Base-by-base conservation (phyloP, 2,888 invertebrate species). In the Ectobius pallidus region DNA sequence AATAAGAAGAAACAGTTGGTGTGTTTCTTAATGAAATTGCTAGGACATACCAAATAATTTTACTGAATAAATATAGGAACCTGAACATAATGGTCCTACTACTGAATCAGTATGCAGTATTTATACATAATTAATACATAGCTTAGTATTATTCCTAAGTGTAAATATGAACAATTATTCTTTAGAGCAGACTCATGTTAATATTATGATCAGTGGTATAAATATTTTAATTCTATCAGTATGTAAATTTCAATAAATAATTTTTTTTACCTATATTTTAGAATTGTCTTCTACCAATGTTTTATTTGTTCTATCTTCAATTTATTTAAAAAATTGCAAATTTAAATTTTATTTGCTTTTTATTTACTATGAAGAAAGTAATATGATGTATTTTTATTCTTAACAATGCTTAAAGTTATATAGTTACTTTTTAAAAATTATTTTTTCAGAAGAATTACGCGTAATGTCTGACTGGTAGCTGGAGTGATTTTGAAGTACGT, bases 21-120 rank as follows among this genome's bases (percentile, higher is more conserved):
- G n/a, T 65, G 65, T 65, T 65, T 46, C 65, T 46, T 65, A 65
- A 22, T 63, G 14, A 34, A 63, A 22, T 46, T 65, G 30, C 46
- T 65, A 65, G 44, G 65, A 16, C 18, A 18, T 65, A 65, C 30
- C 65, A 30, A 65, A 46, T 46, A 4, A 65, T 65, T 46, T 42
- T 44, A 44, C 44, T 44, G 25, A 44, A 18, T 22, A 30, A 14
- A 65, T 34, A 20, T 14, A 22, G 44, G 30, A 42, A 14, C 46
- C 44, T 65, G 65, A 30, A 46, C 65, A n/a, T n/a, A n/a, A n/a
- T n/a, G n/a, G n/a, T n/a, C n/a, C n/a, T n/a, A n/a, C n/a, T n/a
- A n/a, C n/a, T n/a, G n/a, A n/a, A n/a, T n/a, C n/a, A 65, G 65
- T 65, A 65, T 65, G 46, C 65, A 65, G 65, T 65, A 65, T 65